Evolutionary conservation across 1,140 invertebrate genomes (phyloP).

Genomic region (Diplogasteroides magnus): DNA sequence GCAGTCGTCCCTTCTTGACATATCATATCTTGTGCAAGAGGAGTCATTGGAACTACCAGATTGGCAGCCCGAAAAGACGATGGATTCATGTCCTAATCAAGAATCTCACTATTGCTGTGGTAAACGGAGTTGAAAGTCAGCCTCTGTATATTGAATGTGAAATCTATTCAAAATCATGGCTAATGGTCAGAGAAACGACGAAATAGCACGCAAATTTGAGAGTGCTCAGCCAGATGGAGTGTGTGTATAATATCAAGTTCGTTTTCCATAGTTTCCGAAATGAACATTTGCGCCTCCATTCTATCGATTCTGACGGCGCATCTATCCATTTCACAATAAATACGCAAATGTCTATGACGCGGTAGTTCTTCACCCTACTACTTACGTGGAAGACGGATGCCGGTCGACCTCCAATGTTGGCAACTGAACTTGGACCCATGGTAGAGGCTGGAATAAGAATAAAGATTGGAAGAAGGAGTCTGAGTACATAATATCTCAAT

Average conservation of each 20-base stretch:
- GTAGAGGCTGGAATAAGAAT: constrained; percentile 7
- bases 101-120: neutral
- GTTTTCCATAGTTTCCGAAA: too few species aligned
- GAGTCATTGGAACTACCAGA: constrained; percentile 27
- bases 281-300: too few species aligned
- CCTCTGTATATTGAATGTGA: too few species aligned
- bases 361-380: neutral
- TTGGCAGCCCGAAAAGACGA: constrained; percentile 20
- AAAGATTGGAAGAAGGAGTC: constrained; percentile 9
- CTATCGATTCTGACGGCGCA: too few species aligned
- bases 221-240: too few species aligned
- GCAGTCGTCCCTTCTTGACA: neutral
- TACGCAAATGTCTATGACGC: too few species aligned
- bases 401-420: constrained; percentile 11
- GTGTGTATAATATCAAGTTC: too few species aligned
- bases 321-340: too few species aligned
- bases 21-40: constrained; percentile 1
- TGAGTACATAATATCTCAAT: neutral
- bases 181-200: too few species aligned
- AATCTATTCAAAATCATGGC: too few species aligned
- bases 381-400: constrained; percentile 2
- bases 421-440: constrained; percentile 20
- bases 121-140: too few species aligned
- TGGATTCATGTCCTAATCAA: constrained; percentile 10
- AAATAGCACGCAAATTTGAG: too few species aligned